A percentile compares a stretch with the other conserved stretches of the same genome.
Evolutionary conservation across 2,888 invertebrate species (phyloP).

Genomic region (Strigamia maritima): DNA sequence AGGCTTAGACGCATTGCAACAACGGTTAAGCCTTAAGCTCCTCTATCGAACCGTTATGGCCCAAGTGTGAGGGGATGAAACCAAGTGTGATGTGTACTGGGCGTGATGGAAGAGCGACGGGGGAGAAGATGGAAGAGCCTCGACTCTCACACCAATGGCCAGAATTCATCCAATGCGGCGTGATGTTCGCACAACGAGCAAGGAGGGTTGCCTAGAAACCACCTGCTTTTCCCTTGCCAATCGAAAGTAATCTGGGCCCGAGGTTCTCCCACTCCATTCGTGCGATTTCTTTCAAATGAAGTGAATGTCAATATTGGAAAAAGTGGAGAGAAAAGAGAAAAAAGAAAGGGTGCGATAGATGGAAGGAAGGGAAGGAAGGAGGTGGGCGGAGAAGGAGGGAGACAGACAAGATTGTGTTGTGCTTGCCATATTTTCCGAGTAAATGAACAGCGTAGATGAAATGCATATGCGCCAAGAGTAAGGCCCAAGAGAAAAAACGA

Average conservation of each 20-base stretch:
- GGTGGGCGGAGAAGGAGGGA: not conserved
- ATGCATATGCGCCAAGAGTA: conserved; percentile 29
- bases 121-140: conserved; percentile 32
- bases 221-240: conserved; percentile 37
- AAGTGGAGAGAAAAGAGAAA: conserved; percentile 24
- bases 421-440: conserved; percentile 30
- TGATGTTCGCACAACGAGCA: conserved; percentile 24
- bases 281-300: conserved; percentile 31
- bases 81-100: conserved; percentile 35
- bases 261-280: conserved; percentile 36
- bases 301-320: conserved; percentile 32
- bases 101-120: conserved; percentile 34
- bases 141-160: conserved; percentile 31
- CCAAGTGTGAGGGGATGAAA: conserved; percentile 29
- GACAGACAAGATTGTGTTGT: conserved; percentile 28
- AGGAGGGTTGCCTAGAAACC: conserved; percentile 38
- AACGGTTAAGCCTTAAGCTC: conserved; percentile 32
- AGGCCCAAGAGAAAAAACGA: conserved; percentile 2
- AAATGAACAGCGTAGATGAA: conserved; percentile 27
- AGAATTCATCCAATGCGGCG: conserved; percentile 37
- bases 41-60: conserved; percentile 17
- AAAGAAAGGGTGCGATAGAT: too few species aligned
- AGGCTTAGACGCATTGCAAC: conserved; percentile 20
- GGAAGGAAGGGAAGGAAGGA: not conserved
- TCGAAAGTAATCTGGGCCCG: conserved; percentile 38